Base-by-base conservation (phyloP, 1,140 invertebrate genomes). In the Rhynchophorus ferrugineus region DNA sequence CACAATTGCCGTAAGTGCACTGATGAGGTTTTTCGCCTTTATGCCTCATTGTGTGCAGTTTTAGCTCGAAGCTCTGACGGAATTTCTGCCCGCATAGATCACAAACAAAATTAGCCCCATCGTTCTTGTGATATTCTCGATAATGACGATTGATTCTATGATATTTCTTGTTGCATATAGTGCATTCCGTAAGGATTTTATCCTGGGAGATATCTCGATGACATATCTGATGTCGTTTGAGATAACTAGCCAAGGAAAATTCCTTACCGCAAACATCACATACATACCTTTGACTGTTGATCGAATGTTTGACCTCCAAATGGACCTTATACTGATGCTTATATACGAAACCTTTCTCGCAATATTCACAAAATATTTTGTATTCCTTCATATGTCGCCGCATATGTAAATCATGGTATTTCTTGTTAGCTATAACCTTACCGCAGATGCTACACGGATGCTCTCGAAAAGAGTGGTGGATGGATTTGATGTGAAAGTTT, bases 21-120 rank as follows among this genome's bases (percentile, higher is more conserved):
- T 76, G 69, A 58, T 83, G 84, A 0, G 82, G 83, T 49, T 78
- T 69, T 56, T 83, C 81, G 0, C 80, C 81, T 0, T 85, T 88
- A 58, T 89, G 86, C 9, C 82, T 83, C 58, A 84, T 70, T 52
- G 84, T 76, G 50, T 67, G 68, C 3, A 59, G 53, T 14, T 49
- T 63, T 41, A 67, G 54, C 9, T 57, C 63, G n/a, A 53, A 65
- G 17, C 77, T 79, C 56, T 80, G 71, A 7, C 83, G 81, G 64
- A 88, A 87, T 54, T 79, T 78, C 43, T 84, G 71, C 3, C 78
- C 79, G 69, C 88, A 91, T 35, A 80, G 73, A 49, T 80, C 78
- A 68, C 86, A 89, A 8, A 63, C 47, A 34, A 51, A 52, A 3
- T 37, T 37, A 9, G 48, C 53, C 5, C 49, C 51, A 13, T 58